phyloP scores from a whole-genome alignment of 1,140 invertebrate species.

The Panagrolaimus sp. region DNA sequence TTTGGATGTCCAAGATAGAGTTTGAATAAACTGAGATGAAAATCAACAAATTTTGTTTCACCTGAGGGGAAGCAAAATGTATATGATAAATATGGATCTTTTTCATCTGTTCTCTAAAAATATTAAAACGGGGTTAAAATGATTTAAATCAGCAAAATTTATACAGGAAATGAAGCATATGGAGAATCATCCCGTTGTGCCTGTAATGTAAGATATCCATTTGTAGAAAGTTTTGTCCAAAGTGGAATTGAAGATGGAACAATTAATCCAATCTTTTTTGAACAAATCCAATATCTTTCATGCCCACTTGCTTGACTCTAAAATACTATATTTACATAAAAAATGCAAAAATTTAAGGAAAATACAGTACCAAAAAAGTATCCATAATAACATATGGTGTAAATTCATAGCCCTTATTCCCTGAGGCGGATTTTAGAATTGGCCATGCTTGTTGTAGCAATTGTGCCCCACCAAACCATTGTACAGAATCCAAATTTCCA shows the following conservation, averaged over 20 bases:
- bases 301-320: conserved; percentile 32
- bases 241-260: conserved; percentile 35
- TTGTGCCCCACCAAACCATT: conserved; percentile 34
- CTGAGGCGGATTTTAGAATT: conserved; percentile 14
- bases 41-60: conserved; percentile 23
- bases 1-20: background rate
- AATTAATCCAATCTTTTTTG: conserved; percentile 30
- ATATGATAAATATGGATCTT: conserved; percentile 23
- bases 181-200: conserved; percentile 28
- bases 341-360: background rate
- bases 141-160: background rate
- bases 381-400: conserved; percentile 27
- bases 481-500: background rate
- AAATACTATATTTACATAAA: conserved; percentile 21
- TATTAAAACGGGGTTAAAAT: background rate
- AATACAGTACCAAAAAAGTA: conserved; percentile 18
- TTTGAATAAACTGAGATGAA: conserved; percentile 20
- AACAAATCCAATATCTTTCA: conserved; percentile 49
- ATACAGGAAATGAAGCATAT: conserved; percentile 34
- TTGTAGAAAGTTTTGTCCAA: conserved; percentile 28
- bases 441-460: conserved; percentile 27
- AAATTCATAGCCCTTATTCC: conserved; percentile 20
- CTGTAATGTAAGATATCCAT: conserved; percentile 32
- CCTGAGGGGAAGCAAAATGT: conserved; percentile 12
- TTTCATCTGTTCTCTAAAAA: background rate